Conservation (phyloP, 2,113 vertebrate species). For the Carassius carassius region DNA sequence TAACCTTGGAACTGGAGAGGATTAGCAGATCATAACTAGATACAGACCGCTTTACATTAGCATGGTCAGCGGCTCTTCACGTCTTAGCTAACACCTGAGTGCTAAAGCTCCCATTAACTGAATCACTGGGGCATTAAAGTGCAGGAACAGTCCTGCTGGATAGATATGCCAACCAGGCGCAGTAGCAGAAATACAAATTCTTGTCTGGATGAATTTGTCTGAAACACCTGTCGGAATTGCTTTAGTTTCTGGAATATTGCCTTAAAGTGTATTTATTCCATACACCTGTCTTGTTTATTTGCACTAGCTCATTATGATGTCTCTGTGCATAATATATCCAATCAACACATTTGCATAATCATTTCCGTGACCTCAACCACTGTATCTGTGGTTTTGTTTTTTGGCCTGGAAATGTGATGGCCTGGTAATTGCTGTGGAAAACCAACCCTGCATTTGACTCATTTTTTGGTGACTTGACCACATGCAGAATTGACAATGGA, state of each 20-base stretch:
- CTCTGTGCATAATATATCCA: background rate
- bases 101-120: conserved; percentile 67
- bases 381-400: background rate
- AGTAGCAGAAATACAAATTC: conserved; percentile 49
- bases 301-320: conserved; percentile 23
- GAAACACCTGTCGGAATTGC: conserved; percentile 20
- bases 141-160: conserved; percentile 56
- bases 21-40: conserved; percentile 17
- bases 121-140: conserved; percentile 65
- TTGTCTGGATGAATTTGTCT: conserved; percentile 54
- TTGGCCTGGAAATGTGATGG: background rate
- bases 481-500: background rate
- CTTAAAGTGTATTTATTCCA: conserved; percentile 7
- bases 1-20: background rate
- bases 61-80: conserved; percentile 57
- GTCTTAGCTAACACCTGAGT: conserved; percentile 57
- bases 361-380: conserved; percentile 36
- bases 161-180: conserved; percentile 49
- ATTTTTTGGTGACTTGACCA: conserved; percentile 38
- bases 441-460: conserved; percentile 27
- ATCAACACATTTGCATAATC: conserved; percentile 9
- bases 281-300: conserved; percentile 4
- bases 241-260: background rate
- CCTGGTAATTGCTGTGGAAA: conserved; percentile 31
- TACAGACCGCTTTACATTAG: conserved; percentile 54